A percentile compares a stretch with the other conserved stretches of the same genome.
Conservation (phyloP, 1,140 invertebrate species). For the Neotoxoptera formosana region DNA sequence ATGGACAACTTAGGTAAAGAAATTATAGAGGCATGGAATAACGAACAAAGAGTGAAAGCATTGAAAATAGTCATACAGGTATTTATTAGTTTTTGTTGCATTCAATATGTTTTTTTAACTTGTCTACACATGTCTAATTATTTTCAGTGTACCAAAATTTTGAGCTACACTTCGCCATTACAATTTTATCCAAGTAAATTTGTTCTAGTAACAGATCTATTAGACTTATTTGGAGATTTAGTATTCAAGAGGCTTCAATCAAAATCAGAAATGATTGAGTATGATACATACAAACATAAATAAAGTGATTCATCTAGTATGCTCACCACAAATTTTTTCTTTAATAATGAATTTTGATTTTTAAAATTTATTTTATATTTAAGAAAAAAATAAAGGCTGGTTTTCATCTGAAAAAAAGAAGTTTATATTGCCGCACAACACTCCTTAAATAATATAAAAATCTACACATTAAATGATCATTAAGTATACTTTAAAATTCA, state of each 20-base stretch:
- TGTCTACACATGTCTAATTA: neutral
- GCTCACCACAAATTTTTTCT: neutral
- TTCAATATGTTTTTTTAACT: neutral
- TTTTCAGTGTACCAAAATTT: slow-evolving; percentile 86
- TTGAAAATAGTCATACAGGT: slow-evolving; percentile 94
- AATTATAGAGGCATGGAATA: slow-evolving; percentile 87
- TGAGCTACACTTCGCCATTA: slow-evolving; percentile 86
- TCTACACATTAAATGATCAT: neutral
- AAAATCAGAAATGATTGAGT: slow-evolving; percentile 77
- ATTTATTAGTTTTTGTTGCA: slow-evolving; percentile 36
- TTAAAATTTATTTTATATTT: neutral
- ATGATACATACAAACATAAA: slow-evolving; percentile 58
- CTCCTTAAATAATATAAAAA: no score
- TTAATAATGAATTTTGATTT: neutral
- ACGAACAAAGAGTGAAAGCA: slow-evolving; percentile 93
- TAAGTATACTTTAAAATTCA: neutral
- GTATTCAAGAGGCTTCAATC: slow-evolving; percentile 86
- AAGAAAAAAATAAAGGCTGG: no score
- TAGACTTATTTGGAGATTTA: slow-evolving; percentile 93
- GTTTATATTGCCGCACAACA: neutral
- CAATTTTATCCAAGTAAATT: slow-evolving; percentile 98
- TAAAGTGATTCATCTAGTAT: neutral
- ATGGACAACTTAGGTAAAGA: slow-evolving; percentile 92
- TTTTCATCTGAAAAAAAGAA: neutral
- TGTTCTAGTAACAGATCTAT: slow-evolving; percentile 92